A percentile compares a stretch with the other conserved stretches of the same genome.
Evolutionary conservation across 2,113 vertebrate species (phyloP).

Genomic region (Neopipo cinnamomea): DNA sequence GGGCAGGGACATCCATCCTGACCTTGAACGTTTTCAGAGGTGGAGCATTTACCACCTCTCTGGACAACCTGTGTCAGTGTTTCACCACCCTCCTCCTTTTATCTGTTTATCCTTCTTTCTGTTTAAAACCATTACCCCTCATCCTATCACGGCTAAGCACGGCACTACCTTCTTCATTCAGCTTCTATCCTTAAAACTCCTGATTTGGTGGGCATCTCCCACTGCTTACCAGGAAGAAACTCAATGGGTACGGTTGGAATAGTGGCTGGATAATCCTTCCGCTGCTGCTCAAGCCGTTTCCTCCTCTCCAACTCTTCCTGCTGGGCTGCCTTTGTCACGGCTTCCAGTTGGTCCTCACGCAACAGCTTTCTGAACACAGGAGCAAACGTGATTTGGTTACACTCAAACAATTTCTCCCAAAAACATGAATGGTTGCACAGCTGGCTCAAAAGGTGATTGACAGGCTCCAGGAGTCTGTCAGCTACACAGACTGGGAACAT

Average conservation of each 20-base stretch:
- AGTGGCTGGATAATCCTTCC: constrained; percentile 89
- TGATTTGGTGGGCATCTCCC: background rate
- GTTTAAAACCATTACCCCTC: background rate
- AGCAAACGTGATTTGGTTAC: background rate
- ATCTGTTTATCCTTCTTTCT: background rate
- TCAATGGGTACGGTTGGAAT: constrained; percentile 75
- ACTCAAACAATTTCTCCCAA: background rate
- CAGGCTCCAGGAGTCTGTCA: background rate
- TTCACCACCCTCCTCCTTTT: background rate
- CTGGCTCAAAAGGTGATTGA: background rate
- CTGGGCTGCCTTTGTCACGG: constrained; percentile 96
- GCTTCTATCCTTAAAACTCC: background rate
- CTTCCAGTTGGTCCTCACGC: constrained; percentile 94
- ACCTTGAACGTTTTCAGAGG: background rate
- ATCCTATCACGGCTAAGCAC: background rate
- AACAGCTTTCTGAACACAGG: constrained; percentile 86
- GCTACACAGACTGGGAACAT: background rate
- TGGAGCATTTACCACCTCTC: background rate
- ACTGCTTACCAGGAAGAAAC: constrained; percentile 77
- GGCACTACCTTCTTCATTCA: background rate
- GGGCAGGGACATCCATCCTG: background rate
- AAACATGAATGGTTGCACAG: background rate
- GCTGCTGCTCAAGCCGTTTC: constrained; percentile 93
- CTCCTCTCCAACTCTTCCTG: constrained; percentile 95
- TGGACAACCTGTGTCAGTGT: background rate